These are phyloP conservation scores for Zygogramma bicolorata DNA, from an alignment of 2,888 invertebrate genomes.

Conservation along the genomic window DNA sequence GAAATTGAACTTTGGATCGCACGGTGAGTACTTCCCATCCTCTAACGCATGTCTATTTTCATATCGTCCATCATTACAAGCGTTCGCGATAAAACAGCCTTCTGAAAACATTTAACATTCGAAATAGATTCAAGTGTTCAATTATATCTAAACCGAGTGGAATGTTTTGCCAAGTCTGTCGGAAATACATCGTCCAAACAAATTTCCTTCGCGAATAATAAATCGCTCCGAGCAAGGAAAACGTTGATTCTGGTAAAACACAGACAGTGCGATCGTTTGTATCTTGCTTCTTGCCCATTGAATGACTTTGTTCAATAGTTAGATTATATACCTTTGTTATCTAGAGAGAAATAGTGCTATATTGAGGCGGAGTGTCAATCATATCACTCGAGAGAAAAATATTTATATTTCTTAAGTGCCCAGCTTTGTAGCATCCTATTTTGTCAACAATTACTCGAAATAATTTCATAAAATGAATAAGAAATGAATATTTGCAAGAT, in stretches of 20 bases:
- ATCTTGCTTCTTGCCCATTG: too few species aligned
- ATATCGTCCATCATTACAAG: slow-evolving; percentile 16
- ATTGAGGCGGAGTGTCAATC: too few species aligned
- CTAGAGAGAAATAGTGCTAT: too few species aligned
- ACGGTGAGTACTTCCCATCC: not conserved
- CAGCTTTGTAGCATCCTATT: too few species aligned
- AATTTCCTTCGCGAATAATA: slow-evolving; percentile 19
- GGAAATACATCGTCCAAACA: slow-evolving; percentile 14
- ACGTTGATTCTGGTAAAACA: not conserved
- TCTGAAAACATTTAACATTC: slow-evolving; percentile 17
- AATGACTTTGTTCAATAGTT: too few species aligned
- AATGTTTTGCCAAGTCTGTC: slow-evolving; percentile 26
- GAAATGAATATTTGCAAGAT: too few species aligned
- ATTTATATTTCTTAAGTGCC: too few species aligned
- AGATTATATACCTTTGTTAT: too few species aligned
- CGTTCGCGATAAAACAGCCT: slow-evolving; percentile 12
- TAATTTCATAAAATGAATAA: too few species aligned
- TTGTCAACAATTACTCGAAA: too few species aligned
- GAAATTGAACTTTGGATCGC: too few species aligned
- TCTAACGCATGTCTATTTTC: slow-evolving; percentile 3
- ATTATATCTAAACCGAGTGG: slow-evolving; percentile 11
- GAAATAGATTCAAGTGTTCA: slow-evolving; percentile 23
- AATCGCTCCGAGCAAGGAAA: not conserved
- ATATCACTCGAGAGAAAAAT: too few species aligned
- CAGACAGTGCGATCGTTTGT: not conserved